Conservation (phyloP, 1,140 invertebrate species). For the Colletes latitarsis region DNA sequence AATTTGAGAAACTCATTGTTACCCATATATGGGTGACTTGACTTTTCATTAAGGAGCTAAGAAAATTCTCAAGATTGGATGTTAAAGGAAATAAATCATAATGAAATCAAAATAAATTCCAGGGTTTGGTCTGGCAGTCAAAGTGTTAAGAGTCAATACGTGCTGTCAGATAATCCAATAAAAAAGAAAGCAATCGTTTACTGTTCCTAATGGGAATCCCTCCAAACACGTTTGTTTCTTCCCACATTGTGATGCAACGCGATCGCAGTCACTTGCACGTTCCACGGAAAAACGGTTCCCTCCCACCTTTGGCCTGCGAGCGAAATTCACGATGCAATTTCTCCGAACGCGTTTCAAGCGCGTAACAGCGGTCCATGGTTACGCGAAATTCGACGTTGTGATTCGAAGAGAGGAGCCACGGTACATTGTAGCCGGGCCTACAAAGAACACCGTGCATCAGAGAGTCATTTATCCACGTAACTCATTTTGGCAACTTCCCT, state of each 20-base stretch:
- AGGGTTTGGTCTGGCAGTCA: too few relatives aligned
- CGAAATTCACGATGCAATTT: background rate
- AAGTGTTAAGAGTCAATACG: too few relatives aligned
- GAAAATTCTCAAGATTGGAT: too few relatives aligned
- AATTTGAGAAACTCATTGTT: too few relatives aligned
- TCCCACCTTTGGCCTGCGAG: background rate
- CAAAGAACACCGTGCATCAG: background rate
- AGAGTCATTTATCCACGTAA: slow-evolving; percentile 29
- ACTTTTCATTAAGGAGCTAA: too few relatives aligned
- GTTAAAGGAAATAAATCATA: too few relatives aligned
- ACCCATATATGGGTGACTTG: too few relatives aligned
- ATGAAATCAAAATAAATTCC: too few relatives aligned
- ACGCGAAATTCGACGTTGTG: background rate
- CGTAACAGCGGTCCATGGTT: background rate
- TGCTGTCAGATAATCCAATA: too few relatives aligned
- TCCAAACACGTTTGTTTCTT: background rate
- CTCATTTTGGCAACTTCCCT: slow-evolving; percentile 23
- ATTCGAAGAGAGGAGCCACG: background rate
- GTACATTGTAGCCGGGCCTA: too few relatives aligned
- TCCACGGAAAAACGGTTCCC: background rate
- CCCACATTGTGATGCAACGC: background rate
- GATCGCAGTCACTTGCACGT: background rate
- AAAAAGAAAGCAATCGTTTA: too few relatives aligned
- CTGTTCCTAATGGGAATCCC: background rate
- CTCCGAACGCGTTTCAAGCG: background rate